These are phyloP conservation scores for Drosophila saltans DNA, from an alignment of 1,140 invertebrate species.

Conservation along the genomic window DNA sequence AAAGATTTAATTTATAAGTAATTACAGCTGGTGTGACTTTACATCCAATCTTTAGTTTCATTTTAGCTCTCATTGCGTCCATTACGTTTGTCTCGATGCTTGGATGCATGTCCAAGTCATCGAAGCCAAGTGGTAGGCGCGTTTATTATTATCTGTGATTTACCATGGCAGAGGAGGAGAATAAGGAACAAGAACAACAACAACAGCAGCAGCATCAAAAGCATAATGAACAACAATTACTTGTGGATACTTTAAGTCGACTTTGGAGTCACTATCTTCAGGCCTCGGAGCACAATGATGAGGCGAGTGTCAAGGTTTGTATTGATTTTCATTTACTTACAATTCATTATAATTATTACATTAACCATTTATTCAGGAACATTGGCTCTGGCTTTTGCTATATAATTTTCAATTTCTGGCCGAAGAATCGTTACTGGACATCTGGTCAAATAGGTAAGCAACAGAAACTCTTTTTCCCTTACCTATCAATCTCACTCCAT, in stretches of 20 bases:
- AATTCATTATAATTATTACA: conserved; percentile 40
- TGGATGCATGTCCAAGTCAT: conserved; percentile 9
- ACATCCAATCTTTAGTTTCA: conserved; percentile 57
- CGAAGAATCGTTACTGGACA: conserved; percentile 51
- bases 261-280: conserved; percentile 75
- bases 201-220: conserved; percentile 31
- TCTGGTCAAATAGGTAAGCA: conserved; percentile 60
- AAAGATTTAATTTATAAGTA: conserved; percentile 34
- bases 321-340: conserved; percentile 12
- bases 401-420: conserved; percentile 74
- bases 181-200: conserved; percentile 48
- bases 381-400: conserved; percentile 73
- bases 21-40: conserved; percentile 62
- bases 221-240: conserved; percentile 29
- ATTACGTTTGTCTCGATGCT: conserved; percentile 63
- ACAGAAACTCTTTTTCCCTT: not conserved
- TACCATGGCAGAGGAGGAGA: conserved; percentile 46
- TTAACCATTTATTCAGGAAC: conserved; percentile 48
- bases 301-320: conserved; percentile 77
- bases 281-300: conserved; percentile 52
- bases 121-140: conserved; percentile 31
- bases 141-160: conserved; percentile 50
- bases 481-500: not conserved
- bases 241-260: conserved; percentile 64
- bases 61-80: conserved; percentile 58